Evolutionary conservation across 2,888 invertebrate genomes (phyloP).

Genomic region (Chaitophorus viminalis): DNA sequence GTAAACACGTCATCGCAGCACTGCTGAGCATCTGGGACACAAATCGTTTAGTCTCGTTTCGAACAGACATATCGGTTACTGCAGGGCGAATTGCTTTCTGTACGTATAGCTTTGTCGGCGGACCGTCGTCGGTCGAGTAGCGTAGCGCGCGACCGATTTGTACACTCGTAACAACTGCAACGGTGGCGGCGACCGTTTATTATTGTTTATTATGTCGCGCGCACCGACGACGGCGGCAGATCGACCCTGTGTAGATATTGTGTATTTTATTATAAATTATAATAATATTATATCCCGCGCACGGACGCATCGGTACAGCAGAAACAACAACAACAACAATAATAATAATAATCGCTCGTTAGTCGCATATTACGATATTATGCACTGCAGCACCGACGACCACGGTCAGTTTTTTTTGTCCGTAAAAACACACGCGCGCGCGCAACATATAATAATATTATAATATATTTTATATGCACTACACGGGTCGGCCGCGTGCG

Average conservation of each 20-base stretch:
- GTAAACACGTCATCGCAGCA: too few species aligned
- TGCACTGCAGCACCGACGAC: neutral
- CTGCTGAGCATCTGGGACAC: too few species aligned
- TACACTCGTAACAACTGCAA: constrained; percentile 14
- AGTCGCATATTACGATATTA: neutral
- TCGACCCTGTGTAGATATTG: constrained; percentile 57
- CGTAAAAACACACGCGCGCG: neutral
- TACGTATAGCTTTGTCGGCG: neutral
- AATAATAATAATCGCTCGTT: constrained; percentile 43
- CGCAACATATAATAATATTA: too few species aligned
- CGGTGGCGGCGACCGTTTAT: constrained; percentile 38
- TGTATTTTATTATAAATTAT: neutral
- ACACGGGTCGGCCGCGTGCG: too few species aligned
- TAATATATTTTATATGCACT: too few species aligned
- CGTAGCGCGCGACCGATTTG: constrained; percentile 19
- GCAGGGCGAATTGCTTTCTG: too few species aligned
- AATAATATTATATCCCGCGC: constrained; percentile 33
- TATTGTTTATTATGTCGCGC: constrained; percentile 39
- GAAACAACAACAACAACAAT: neutral
- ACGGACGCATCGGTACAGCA: neutral
- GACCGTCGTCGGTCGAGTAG: neutral
- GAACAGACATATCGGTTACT: too few species aligned
- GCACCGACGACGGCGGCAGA: constrained; percentile 39
- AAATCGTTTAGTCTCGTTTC: too few species aligned
- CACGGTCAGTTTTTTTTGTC: constrained; percentile 24